phyloP scores from a whole-genome alignment of 35 echinoderm and acorn worm genomes.

The Apostichopus parvimensis region DNA sequence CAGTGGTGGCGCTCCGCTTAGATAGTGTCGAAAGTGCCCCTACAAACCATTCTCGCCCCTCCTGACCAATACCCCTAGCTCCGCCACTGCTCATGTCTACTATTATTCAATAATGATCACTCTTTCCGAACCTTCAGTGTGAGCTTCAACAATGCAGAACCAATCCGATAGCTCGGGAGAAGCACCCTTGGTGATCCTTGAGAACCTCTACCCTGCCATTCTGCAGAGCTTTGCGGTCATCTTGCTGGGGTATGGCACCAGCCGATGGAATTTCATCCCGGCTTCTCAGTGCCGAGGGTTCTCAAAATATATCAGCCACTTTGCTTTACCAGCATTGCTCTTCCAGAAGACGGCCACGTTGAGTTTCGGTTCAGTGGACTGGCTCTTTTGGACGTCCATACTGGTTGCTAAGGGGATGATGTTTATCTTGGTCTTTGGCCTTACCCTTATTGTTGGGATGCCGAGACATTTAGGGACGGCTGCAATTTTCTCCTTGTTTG shows the following conservation, averaged over 20 bases:
- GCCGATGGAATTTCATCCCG: constrained; percentile 51
- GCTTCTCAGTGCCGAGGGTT: constrained; percentile 68
- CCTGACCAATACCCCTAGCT: no score
- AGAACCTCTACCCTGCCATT: constrained; percentile 80
- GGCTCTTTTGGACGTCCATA: constrained; percentile 48
- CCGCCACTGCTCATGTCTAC: no score
- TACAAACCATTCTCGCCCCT: no score
- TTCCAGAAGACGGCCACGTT: constrained; percentile 79
- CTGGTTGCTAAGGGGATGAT: constrained; percentile 77
- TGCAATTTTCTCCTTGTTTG: constrained; percentile 72
- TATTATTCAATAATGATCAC: no score
- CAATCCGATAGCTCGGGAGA: background rate
- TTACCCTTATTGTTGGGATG: constrained; percentile 58
- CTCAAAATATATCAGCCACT: constrained; percentile 73
- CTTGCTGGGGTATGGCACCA: constrained; percentile 69
- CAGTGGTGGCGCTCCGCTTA: no score
- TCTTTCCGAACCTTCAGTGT: no score
- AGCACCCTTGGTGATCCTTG: constrained; percentile 45
- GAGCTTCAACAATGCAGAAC: background rate
- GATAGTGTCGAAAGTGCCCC: no score
- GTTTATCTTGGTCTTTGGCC: constrained; percentile 69
- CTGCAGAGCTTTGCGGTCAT: constrained; percentile 84
- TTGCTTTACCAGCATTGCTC: constrained; percentile 80
- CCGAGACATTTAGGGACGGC: constrained; percentile 53
- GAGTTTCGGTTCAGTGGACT: constrained; percentile 61